Percentiles rank a stretch among this genome's conserved stretches.
phyloP scores from a whole-genome alignment of 2,888 invertebrate species.

The Hipparchia semele region DNA sequence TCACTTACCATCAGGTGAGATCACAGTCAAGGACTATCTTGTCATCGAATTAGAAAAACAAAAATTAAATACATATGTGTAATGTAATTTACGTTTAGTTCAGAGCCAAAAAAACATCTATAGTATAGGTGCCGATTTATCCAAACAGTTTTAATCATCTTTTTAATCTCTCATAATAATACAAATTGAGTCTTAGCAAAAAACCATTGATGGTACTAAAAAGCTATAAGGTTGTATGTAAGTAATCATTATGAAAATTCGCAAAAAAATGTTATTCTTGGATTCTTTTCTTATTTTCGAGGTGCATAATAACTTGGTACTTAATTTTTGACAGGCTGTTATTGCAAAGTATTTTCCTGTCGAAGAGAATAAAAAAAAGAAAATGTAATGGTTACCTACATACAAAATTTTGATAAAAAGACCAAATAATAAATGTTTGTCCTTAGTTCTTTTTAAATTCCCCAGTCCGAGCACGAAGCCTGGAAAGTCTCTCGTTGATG shows the following conservation, averaged over 20 bases:
- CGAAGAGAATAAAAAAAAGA: too few species aligned
- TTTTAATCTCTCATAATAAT: neutral
- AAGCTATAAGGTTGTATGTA: neutral
- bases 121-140: neutral
- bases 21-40: too few species aligned
- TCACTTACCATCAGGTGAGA: too few species aligned
- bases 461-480: neutral
- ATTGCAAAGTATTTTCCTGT: neutral
- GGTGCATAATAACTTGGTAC: neutral
- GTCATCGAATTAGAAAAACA: too few species aligned
- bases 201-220: neutral
- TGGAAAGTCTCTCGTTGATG: neutral
- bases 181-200: neutral
- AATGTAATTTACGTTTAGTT: neutral
- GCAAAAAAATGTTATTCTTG: neutral
- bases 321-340: neutral
- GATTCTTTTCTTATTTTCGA: neutral
- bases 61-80: neutral
- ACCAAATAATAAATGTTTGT: neutral
- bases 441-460: neutral
- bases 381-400: neutral
- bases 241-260: neutral
- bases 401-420: neutral
- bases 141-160: conserved; percentile 2
- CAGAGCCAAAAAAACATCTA: neutral